Base-by-base conservation (phyloP, 1,140 invertebrate species). In the Cephus cinctus region DNA sequence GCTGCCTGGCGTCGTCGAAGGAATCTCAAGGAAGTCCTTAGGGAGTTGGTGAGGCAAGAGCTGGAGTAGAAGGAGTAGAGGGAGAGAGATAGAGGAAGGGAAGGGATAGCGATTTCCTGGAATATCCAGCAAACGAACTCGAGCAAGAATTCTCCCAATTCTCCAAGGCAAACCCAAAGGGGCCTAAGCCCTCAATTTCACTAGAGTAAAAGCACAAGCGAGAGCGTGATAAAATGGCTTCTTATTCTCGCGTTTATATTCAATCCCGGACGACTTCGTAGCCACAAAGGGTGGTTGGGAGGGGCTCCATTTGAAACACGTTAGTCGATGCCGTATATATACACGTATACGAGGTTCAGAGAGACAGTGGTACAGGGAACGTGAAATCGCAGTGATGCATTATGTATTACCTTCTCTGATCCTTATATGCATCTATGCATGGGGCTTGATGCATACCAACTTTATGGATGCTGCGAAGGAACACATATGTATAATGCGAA, bases 241-340 rank as follows among this genome's bases (percentile, higher is more conserved):
- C 69, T 74, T 73, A 75, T 72, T 74, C 69, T 70, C 69, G 65
- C 70, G 67, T 75, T 75, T 74, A 72, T 73, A 73, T 75, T 75
- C 70, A 75, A 75, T 74, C 53, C 49, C 40, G 43, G 16, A 43
- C 16, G 14, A 43, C 54, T 57, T 40, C 52, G 47, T 51, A 60
- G 42, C 60, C 65, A 66, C 68, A 67, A 67, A 71, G 58, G n/a
- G n/a, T n/a, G n/a, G n/a, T n/a, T n/a, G n/a, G n/a, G n/a, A n/a
- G n/a, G n/a, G 62, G 61, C 57, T 65, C 61, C 65, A 71, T 73
- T 58, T 65, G 65, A 72, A 73, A 71, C 65, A 57, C 63, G 68
- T 71, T 72, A 73, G 68, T 59, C 57, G 62, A 62, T 63, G 48
- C 52, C 35, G 35, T 54, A 57, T 54, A 45, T 42, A 40, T 30